Evolutionary conservation across 2,113 vertebrate genomes (phyloP).

Genomic region (Camelus dromedarius): DNA sequence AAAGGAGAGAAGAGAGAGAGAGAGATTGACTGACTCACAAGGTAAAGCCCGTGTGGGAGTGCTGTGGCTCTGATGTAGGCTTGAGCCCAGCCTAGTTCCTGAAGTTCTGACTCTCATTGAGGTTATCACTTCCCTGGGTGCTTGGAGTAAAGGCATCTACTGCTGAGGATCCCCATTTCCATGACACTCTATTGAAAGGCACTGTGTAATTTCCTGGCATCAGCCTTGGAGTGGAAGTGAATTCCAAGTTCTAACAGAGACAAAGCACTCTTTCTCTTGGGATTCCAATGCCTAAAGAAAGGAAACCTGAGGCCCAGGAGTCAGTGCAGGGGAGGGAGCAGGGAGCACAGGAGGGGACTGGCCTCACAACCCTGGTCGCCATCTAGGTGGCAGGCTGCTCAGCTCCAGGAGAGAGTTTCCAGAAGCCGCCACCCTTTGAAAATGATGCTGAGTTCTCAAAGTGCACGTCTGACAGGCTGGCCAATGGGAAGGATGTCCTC

Average conservation of each 20-base stretch:
- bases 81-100: not conserved
- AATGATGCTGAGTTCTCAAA: not conserved
- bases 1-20: not conserved
- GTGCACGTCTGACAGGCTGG: not conserved
- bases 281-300: not conserved
- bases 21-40: not conserved
- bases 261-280: not conserved
- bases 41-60: rapidly evolving
- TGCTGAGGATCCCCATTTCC: not conserved
- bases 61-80: not conserved
- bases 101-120: not conserved
- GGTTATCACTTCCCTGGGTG: not conserved
- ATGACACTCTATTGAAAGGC: not conserved
- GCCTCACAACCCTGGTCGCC: too few relatives aligned
- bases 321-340: not conserved
- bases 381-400: not conserved
- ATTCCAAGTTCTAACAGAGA: constrained; percentile 28
- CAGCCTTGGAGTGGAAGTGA: not conserved
- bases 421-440: not conserved
- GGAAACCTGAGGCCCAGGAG: not conserved
- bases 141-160: not conserved
- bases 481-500: rapidly evolving
- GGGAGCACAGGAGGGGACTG: too few relatives aligned
- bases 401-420: not conserved
- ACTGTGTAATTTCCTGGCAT: not conserved